Evolutionary conservation across 2,888 invertebrate genomes (phyloP).

Genomic region (Synanthedon andrenaeformis): DNA sequence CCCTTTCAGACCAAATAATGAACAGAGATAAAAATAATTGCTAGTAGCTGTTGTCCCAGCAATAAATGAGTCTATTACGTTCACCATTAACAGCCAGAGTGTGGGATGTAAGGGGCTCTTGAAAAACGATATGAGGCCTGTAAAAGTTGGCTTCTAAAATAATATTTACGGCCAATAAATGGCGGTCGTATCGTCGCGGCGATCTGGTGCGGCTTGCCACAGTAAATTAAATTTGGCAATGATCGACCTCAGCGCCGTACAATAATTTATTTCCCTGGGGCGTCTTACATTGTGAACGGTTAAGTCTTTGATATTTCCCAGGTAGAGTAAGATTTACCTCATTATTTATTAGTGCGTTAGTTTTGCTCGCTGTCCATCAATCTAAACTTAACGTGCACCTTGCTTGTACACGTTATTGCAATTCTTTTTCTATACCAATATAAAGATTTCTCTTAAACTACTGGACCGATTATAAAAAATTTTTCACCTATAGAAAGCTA

Average conservation of each 20-base stretch:
- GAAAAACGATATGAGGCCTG: constrained; percentile 20
- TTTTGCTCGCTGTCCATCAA: no score
- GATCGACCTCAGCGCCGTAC: constrained; percentile 23
- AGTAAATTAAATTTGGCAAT: constrained; percentile 54
- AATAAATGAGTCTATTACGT: constrained; percentile 24
- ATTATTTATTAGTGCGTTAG: no score
- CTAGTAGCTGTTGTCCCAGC: constrained; percentile 13
- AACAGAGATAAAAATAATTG: not conserved
- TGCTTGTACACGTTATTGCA: no score
- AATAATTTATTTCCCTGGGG: constrained; percentile 7
- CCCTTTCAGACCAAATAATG: not conserved
- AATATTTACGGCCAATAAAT: constrained; percentile 57
- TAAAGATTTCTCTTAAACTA: no score
- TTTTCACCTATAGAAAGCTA: no score
- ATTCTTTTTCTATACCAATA: no score
- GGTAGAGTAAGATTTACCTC: no score
- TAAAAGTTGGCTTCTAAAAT: constrained; percentile 15
- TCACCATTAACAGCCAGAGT: constrained; percentile 17
- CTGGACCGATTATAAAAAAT: no score
- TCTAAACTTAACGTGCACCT: no score
- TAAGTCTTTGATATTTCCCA: no score
- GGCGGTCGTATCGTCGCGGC: constrained; percentile 40
- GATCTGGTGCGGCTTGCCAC: constrained; percentile 31
- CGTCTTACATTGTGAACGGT: not conserved
- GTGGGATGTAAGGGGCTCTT: constrained; percentile 23